Evolutionary conservation across 2,113 vertebrate species (phyloP).

Genomic region (Agapornis roseicollis): DNA sequence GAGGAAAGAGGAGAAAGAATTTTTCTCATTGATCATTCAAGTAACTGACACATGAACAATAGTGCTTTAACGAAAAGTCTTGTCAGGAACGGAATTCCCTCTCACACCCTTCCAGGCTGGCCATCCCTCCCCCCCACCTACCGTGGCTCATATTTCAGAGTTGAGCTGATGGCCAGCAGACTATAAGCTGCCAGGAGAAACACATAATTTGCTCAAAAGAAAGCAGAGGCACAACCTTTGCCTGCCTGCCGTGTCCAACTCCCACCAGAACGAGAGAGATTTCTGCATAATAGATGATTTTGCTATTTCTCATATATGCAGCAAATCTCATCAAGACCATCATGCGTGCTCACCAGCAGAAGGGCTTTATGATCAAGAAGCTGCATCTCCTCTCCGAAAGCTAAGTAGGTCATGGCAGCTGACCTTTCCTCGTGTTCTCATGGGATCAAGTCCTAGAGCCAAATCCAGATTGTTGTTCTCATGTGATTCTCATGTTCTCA

Average conservation of each 20-base stretch:
- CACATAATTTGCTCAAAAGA: background rate
- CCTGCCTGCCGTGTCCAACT: background rate
- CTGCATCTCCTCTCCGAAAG: background rate
- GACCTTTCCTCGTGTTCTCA: background rate
- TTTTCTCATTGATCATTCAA: background rate
- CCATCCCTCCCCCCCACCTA: background rate
- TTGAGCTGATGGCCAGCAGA: background rate
- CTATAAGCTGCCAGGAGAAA: background rate
- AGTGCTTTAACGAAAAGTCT: conserved; percentile 2
- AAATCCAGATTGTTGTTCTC: background rate
- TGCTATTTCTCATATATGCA: background rate
- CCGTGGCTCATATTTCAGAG: conserved; percentile 41
- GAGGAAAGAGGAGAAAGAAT: background rate
- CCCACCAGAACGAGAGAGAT: background rate
- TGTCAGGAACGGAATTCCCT: conserved; percentile 28
- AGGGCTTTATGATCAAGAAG: background rate
- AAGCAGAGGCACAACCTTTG: background rate
- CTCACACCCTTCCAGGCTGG: background rate
- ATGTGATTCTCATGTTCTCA: conserved; percentile 10
- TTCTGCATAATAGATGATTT: background rate
- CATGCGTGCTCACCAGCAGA: rapidly evolving
- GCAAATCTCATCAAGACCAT: background rate
- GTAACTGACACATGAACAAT: background rate
- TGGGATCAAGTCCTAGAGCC: background rate
- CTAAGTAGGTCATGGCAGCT: background rate